Base-by-base conservation (phyloP, 2,113 vertebrate species). In the Sapayoa aenigma region DNA sequence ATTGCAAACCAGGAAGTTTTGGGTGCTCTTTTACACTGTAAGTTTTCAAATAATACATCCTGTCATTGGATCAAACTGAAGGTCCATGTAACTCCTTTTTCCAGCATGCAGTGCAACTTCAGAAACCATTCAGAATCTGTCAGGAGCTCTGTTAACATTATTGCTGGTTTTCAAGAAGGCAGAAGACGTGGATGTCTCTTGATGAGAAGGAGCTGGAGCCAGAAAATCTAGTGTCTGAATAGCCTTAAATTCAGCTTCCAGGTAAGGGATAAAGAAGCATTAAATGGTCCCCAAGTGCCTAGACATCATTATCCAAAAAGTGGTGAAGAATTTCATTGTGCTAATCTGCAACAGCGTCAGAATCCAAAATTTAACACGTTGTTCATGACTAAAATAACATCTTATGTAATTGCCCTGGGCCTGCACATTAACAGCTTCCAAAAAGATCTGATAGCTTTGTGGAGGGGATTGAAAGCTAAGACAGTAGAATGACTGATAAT, bases 401-500 rank as follows among this genome's bases (percentile, higher is more conserved):
- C 63, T 94, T 92, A 68, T 44, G 52, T 93, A 94, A 96, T 87
- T 87, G 80, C 44, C 79, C 56, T 78, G 56, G 52, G 39, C 56
- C 65, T 93, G 68, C 86, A 81, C 37, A 31, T 94, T 92, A 87
- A 71, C 76, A 86, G 39, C 67, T 96, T 95, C 58, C 55, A 66
- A 83, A 90, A 81, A 56, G 75, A 89, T 81, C 56, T 86, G 69
- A 27, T 42, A 44, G 60, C 49, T 88, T 56, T 90, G 83, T 56
- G 53, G 83, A 78, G 35, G 27, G 30, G 39, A 55, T 28, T 89
- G 89, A 81, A 75, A 95, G 84, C 33, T 55, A 44, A 93, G 67
- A 66, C 33, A 66, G 72, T 46, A 35, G 52, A 84, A 86, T 86
- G 59, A 77, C 35, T 94, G 75, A 30, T 93, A 53, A 35, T 76